These are phyloP conservation scores for Oryctolagus cuniculus DNA, from an alignment of 2,113 vertebrate species.

Conservation along the genomic window mOryCun1.1 NC_091434.1:111051001-111051500, in stretches of 20 bases:
- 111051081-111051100: neutral
- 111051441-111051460: neutral
- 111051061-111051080: neutral
- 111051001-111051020: neutral
- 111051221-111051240: neutral
- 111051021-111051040: neutral
- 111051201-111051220: neutral
- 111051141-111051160: neutral
- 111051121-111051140: neutral
- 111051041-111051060: neutral
- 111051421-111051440: neutral
- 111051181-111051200: neutral
- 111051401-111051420: neutral
- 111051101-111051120: neutral
- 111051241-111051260: neutral
- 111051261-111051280: neutral
- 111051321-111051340: neutral
- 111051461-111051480: slow-evolving; percentile 43
- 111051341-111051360: neutral
- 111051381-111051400: neutral
- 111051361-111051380: neutral
- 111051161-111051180: neutral
- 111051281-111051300: neutral
- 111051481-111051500: neutral
- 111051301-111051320: neutral